phyloP scores from a whole-genome alignment of 2,888 invertebrate genomes.

The Bhutanitis thaidina region DNA sequence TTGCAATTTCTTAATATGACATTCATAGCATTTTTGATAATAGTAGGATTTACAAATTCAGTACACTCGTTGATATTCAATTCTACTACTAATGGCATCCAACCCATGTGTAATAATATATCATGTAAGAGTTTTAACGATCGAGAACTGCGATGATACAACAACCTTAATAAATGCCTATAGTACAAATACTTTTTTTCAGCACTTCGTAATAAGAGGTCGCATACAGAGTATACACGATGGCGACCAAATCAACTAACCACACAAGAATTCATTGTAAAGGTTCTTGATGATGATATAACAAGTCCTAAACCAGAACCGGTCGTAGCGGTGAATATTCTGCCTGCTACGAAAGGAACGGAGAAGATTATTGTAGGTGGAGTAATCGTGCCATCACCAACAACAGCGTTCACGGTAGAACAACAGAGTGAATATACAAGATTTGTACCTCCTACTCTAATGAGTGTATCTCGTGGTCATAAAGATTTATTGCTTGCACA shows the following conservation, averaged over 20 bases:
- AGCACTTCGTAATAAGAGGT: slow-evolving; percentile 58
- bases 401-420: slow-evolving; percentile 21
- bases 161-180: neutral
- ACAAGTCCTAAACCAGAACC: slow-evolving; percentile 38
- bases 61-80: slow-evolving; percentile 40
- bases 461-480: slow-evolving; percentile 2
- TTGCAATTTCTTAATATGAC: slow-evolving; percentile 59
- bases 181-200: neutral
- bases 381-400: slow-evolving; percentile 41
- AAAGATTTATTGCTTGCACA: slow-evolving; percentile 14
- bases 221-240: slow-evolving; percentile 56
- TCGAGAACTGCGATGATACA: too few relatives aligned
- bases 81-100: slow-evolving; percentile 41
- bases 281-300: slow-evolving; percentile 65
- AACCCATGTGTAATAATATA: slow-evolving; percentile 47
- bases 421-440: slow-evolving; percentile 52
- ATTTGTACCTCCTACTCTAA: slow-evolving; percentile 52
- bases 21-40: slow-evolving; percentile 60
- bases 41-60: slow-evolving; percentile 54
- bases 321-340: slow-evolving; percentile 58
- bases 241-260: slow-evolving; percentile 54
- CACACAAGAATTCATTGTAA: slow-evolving; percentile 63
- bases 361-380: slow-evolving; percentile 64
- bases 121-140: slow-evolving; percentile 41
- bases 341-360: slow-evolving; percentile 36